Evolutionary conservation across 2,797 vertebrate genomes (phyloP), one percentile per base, ranked within the genome.

Genomic region (Gambusia yucatana): DNA sequence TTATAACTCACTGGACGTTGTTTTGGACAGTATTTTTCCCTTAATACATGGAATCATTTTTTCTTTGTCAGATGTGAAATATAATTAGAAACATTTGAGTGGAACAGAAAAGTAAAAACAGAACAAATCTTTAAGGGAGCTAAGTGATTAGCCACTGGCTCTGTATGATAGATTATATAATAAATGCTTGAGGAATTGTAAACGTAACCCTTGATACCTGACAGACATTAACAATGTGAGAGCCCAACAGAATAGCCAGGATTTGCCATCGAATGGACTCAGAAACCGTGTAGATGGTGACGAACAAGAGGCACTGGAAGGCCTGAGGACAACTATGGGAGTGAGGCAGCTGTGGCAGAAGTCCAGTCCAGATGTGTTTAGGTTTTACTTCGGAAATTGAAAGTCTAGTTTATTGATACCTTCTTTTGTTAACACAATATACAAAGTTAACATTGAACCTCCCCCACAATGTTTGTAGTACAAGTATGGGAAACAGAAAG

Each of bases 241-340:
- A 81, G 36, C 78, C 28, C 30, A 67, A 67, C 61, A 61, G 57
- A 81, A 75, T 72, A 70, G 39, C 44, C 28, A 88, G 84, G 86
- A 82, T 80, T 90, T 78, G 77, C 82, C 81, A 73, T 85, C 81
- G 77, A 82, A 79, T 55, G 83, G 77, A 76, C 75, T 83, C n/a
- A 75, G 59, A 63, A 36, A 63, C 59, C 59, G 36, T 36, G 59
- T 7, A 63, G 59, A 87, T 77, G 78, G 82, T 87, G 85, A 80
- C n/a, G 9, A 73, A 16, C 6, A 50, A 74, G 89, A 92, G 90
- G 85, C 88, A 93, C 92, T 93, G 91, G 87, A 88, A 86, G 89
- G 92, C 94, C 95, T 93, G 95, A 96, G 95, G 85, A 86, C 77
- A 76, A 81, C 84, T 73, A 70, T 25, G 86, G 39, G 75, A 77